Base-by-base conservation (phyloP, 2,797 vertebrate genomes). In the Channa striata region DNA sequence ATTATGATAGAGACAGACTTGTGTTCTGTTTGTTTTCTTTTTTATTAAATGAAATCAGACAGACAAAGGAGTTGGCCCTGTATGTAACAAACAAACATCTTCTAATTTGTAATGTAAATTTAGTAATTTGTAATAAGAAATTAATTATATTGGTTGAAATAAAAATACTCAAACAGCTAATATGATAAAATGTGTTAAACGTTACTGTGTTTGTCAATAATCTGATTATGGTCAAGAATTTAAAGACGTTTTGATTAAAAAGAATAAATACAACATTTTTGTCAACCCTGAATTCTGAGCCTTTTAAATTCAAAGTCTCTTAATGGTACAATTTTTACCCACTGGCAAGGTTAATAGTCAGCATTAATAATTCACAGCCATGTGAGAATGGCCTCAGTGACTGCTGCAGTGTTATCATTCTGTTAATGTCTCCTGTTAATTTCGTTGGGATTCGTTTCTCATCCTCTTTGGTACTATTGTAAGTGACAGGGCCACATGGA, bases 401-500 rank as follows among this genome's bases (percentile, higher is more conserved):
- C n/a, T 64, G 61, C 44, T 44, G 57, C 59, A 12, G 48, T 58
- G 53, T 54, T 2, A 33, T 30, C 8, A 1, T 44, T 67, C n/a
- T 33, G 34, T 67, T 77, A 52, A 72, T 73, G 68, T 33, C 52
- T 74, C 53, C 25, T 46, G 50, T 63, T 80, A 11, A 78, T 79
- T 82, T 78, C 67, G 58, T 74, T 80, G 67, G 20, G 68, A 47
- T 74, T 86, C 37, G 56, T 59, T 52, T 37, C 46, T 40, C 17
- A 25, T 51, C 60, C 40, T 84, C 73, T 64, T 39, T 42, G 36
- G 66, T 68, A 46, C 56, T 61, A 46, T 76, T 63, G 21, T 54
- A 47, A 72, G 51, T 78, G 80, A 82, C 83, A 66, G 66, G 68
- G 50, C 77, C 74, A 68, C 78, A 74, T 74, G 73, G 51, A 68